Conservation (phyloP, 2,113 vertebrate genomes). For the Callaeas wilsoni region DNA sequence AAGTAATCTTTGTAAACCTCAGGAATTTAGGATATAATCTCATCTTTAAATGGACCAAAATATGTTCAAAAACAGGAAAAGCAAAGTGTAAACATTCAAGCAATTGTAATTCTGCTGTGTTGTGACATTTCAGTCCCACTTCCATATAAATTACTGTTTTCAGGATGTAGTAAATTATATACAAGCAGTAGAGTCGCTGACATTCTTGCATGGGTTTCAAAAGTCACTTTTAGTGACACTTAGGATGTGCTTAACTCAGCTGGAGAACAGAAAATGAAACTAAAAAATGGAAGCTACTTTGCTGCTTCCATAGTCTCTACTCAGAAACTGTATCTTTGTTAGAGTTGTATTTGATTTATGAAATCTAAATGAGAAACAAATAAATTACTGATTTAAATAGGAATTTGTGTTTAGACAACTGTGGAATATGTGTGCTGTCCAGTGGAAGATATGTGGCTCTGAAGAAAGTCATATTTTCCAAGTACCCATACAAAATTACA, state of each 20-base stretch:
- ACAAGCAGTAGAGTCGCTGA: background rate
- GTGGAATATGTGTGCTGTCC: background rate
- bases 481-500: background rate
- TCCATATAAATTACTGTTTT: constrained; percentile 29
- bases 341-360: background rate
- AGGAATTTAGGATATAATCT: background rate
- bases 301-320: background rate
- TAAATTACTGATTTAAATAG: background rate
- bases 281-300: background rate
- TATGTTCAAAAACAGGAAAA: constrained; percentile 16
- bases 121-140: background rate
- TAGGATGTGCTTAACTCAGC: background rate
- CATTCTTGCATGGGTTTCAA: background rate
- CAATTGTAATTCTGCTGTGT: background rate
- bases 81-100: background rate
- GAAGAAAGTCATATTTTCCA: background rate
- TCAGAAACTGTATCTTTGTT: background rate
- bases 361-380: background rate
- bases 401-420: background rate
- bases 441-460: background rate
- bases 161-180: constrained; percentile 21
- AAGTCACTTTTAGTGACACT: background rate
- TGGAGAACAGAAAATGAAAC: background rate
- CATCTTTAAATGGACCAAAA: background rate
- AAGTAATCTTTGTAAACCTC: background rate